These are phyloP conservation scores for Sanderia malayensis DNA, from an alignment of 30 jellyfish, hydroid and myxozoan genomes.

Conservation along the genomic window DNA sequence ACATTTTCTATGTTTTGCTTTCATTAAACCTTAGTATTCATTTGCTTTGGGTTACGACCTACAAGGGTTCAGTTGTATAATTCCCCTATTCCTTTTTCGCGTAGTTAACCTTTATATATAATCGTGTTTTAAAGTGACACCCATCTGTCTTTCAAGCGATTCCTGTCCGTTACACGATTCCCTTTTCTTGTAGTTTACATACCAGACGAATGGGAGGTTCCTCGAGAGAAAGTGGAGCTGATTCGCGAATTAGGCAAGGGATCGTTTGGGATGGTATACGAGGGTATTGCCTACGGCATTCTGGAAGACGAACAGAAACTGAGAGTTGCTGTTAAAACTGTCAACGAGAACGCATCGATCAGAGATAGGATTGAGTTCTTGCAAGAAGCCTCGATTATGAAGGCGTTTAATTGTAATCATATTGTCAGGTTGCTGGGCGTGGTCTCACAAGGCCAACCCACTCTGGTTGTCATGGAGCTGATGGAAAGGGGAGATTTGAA, in stretches of 20 bases:
- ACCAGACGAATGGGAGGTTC: conserved; percentile 98
- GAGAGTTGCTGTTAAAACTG: conserved; percentile 95
- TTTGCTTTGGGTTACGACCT: too few species aligned
- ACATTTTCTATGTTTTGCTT: too few species aligned
- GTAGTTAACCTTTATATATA: too few species aligned
- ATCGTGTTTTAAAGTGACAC: too few species aligned
- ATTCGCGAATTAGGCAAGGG: conserved; percentile 96
- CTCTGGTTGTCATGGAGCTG: conserved; percentile 96
- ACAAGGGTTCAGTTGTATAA: too few species aligned
- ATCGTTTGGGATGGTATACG: conserved; percentile 96
- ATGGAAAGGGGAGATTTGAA: conserved; percentile 97
- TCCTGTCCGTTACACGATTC: not conserved
- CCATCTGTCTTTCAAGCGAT: not conserved
- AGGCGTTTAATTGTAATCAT: conserved; percentile 85
- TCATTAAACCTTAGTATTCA: too few species aligned
- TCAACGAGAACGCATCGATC: conserved; percentile 85
- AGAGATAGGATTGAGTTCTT: conserved; percentile 92
- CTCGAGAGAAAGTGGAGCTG: conserved; percentile 85
- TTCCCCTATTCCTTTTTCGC: too few species aligned
- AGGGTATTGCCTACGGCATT: conserved; percentile 90
- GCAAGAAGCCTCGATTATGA: conserved; percentile 96
- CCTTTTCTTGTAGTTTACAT: conserved; percentile 60
- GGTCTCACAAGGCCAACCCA: conserved; percentile 98
- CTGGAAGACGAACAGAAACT: conserved; percentile 54
- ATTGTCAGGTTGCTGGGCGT: conserved; percentile 87